These are phyloP conservation scores for Pycnonotus jocosus DNA, from an alignment of 2,113 vertebrate species.

Conservation along the genomic window DNA sequence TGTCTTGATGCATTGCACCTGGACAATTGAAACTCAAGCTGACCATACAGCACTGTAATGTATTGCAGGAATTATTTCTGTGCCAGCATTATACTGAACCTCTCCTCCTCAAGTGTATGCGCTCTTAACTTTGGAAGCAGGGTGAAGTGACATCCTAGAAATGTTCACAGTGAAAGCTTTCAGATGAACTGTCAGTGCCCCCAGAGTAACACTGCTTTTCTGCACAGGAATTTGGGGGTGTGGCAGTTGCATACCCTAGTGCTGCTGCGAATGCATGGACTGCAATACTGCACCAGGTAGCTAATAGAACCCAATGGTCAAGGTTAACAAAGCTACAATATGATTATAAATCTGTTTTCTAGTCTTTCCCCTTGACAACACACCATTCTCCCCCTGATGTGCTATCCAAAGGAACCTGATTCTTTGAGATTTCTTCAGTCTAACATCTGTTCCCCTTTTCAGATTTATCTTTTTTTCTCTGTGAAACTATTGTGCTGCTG, in stretches of 20 bases:
- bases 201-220: neutral
- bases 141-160: neutral
- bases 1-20: neutral
- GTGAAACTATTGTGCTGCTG: neutral
- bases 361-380: neutral
- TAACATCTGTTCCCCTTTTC: neutral
- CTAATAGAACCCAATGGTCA: neutral
- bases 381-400: neutral
- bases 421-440: neutral
- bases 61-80: neutral
- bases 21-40: neutral
- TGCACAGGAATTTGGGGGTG: neutral
- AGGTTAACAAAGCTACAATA: neutral
- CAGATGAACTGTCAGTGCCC: neutral
- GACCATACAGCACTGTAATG: neutral
- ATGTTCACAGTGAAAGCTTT: neutral
- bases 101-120: neutral
- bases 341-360: neutral
- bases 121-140: neutral
- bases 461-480: neutral
- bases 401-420: neutral
- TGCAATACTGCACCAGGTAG: neutral
- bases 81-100: neutral
- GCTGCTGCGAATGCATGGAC: neutral
- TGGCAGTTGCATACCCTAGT: neutral